Percentiles rank a stretch among this genome's conserved stretches.
phyloP scores from a whole-genome alignment of 2,113 vertebrate genomes.

The Brachionichthys hirsutus region DNA sequence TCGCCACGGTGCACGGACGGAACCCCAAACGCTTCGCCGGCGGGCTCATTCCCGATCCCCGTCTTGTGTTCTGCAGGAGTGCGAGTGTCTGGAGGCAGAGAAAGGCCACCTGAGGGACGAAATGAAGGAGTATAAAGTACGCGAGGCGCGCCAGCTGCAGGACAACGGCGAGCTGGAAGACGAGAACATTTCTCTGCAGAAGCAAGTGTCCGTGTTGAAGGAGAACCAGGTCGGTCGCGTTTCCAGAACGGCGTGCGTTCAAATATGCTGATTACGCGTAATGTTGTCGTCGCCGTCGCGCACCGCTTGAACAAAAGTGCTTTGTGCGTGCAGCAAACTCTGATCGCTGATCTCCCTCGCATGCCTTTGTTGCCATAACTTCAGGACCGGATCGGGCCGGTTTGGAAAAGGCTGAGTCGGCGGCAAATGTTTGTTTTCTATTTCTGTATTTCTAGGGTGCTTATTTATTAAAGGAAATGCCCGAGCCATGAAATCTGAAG shows the following conservation, averaged over 20 bases:
- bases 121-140: conserved; percentile 82
- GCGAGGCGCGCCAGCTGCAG: conserved; percentile 80
- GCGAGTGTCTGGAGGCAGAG: conserved; percentile 77
- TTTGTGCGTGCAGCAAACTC: not conserved
- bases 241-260: no score
- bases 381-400: not conserved
- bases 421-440: no score
- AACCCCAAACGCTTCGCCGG: not conserved
- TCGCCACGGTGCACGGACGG: not conserved
- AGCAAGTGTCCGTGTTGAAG: conserved; percentile 82
- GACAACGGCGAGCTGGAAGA: conserved; percentile 83
- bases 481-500: no score
- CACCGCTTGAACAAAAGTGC: not conserved
- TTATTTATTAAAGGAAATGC: no score
- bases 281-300: not conserved
- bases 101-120: conserved; percentile 78
- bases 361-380: conserved; percentile 24
- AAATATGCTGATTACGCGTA: no score
- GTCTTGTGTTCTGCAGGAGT: conserved; percentile 70
- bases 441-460: no score
- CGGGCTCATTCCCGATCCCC: not conserved
- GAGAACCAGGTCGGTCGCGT: conserved; percentile 80
- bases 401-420: not conserved
- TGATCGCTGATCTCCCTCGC: conserved; percentile 1
- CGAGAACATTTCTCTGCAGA: conserved; percentile 84